Base-by-base conservation (phyloP, 2,113 vertebrate species). In the Rhineura floridana region DNA sequence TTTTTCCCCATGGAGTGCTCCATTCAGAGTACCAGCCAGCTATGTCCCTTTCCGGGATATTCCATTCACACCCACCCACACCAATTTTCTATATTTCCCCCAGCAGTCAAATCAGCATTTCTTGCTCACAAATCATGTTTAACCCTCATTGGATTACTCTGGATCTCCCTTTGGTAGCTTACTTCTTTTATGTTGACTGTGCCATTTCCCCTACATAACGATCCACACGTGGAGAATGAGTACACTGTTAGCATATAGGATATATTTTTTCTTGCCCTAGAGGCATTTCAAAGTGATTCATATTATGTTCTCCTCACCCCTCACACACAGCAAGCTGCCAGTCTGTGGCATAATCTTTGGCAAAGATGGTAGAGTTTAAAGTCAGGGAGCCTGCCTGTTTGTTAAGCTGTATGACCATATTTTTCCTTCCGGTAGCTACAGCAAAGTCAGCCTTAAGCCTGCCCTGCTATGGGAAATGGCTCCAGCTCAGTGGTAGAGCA, bases 241-340 rank as follows among this genome's bases (percentile, higher is more conserved):
- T 9, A n/a, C 2, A 59, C 55, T 59, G 8, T 67, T 30, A 3
- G 65, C 33, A 33, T 67, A 78, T 8, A 50, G 46, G 46, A 50
- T 33, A 4, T n/a, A 48, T 2, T 89, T 44, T 0, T 1, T 0
- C 0, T 81, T 69, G 25, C 12, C 42, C 33, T 62, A 2, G 48
- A 1, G 10, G 63, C 39, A 23, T 69, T 72, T 69, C 19, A 28
- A n/a, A 42, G 44, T 77, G 65, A n/a, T 9, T 52, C 0, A 4
- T 0, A 3, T 67, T 78, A 28, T 42, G 48, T n/a, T 36, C 1
- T 1, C 73, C 6, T 1, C 0, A 0, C 42, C 7, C 4, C 2
- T 0, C 11, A 0, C 2, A 3, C 30, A 77, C 62, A 19, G 15
- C 69, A 87, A 25, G 1, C 63, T 6, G 0, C 9, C 65, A 33